A percentile compares a stretch with the other conserved stretches of the same genome.
phyloP scores from a whole-genome alignment of 64 coral and sea anemone species.

The Stichodactyla mertensii region DNA sequence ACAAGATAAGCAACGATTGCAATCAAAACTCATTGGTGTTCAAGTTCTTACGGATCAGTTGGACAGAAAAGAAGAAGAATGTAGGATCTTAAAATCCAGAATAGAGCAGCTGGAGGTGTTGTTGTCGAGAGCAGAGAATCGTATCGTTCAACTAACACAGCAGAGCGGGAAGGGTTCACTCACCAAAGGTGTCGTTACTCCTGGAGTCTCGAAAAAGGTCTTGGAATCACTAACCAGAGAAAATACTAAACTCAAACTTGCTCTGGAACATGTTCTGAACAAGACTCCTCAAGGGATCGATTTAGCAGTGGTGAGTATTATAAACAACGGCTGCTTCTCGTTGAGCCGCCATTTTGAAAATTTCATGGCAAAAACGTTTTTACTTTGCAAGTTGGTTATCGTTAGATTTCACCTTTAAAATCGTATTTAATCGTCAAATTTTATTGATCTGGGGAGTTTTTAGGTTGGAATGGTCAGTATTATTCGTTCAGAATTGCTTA shows the following conservation, averaged over 20 bases:
- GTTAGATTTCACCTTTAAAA: not conserved
- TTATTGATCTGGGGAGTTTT: not conserved
- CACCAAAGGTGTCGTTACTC: conserved; percentile 62
- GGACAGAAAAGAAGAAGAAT: conserved; percentile 60
- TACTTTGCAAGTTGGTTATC: not conserved
- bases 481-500: not conserved
- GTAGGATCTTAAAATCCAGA: conserved; percentile 29
- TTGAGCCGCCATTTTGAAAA: not conserved
- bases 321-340: not conserved
- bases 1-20: conserved; percentile 35
- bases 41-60: conserved; percentile 63
- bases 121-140: conserved; percentile 80
- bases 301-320: conserved; percentile 71
- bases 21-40: conserved; percentile 48
- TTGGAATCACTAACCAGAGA: conserved; percentile 72
- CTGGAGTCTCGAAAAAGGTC: conserved; percentile 76
- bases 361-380: not conserved
- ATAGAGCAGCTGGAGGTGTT: conserved; percentile 45
- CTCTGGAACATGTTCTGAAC: conserved; percentile 62
- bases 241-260: conserved; percentile 75
- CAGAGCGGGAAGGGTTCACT: conserved; percentile 1
- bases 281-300: conserved; percentile 54
- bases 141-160: conserved; percentile 66
- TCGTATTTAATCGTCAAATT: not conserved
- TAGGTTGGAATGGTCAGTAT: not conserved